phyloP scores from a whole-genome alignment of 1,140 invertebrate species.

The Brachionus sp. region DNA sequence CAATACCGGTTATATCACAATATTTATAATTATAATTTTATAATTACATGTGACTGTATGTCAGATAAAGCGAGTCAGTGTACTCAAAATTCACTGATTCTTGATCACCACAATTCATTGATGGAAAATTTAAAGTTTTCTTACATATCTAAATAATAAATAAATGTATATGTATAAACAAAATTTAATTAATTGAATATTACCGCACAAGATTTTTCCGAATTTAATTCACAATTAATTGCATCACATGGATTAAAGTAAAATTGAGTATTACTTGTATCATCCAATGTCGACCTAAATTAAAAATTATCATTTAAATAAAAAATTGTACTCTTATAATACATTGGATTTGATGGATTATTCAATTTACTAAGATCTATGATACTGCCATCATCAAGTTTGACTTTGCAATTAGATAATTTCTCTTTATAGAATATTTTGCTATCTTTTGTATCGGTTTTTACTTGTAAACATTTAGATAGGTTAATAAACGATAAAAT shows the following conservation, averaged over 20 bases:
- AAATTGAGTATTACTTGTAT: not conserved
- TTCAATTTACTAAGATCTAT: not conserved
- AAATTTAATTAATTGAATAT: not conserved
- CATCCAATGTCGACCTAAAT: not conserved
- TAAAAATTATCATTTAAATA: not conserved
- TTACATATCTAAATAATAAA: too few species aligned
- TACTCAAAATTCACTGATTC: too few species aligned
- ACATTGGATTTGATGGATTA: slow-evolving; percentile 3
- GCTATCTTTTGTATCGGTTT: too few species aligned
- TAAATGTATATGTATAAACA: too few species aligned
- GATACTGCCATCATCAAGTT: not conserved
- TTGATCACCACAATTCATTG: too few species aligned
- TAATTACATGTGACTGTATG: too few species aligned
- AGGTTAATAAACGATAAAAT: too few species aligned
- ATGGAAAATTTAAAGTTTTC: too few species aligned
- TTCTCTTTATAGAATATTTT: not conserved
- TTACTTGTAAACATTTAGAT: too few species aligned
- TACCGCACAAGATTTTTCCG: not conserved
- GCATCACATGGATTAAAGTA: not conserved
- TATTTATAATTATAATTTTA: too few species aligned
- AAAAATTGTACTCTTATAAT: not conserved
- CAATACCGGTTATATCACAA: too few species aligned
- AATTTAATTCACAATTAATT: not conserved
- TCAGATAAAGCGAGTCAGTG: too few species aligned
- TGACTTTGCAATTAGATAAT: slow-evolving; percentile 1